Evolutionary conservation across 2,113 vertebrate genomes (phyloP).

Genomic region (Phyllopteryx taeniolatus): DNA sequence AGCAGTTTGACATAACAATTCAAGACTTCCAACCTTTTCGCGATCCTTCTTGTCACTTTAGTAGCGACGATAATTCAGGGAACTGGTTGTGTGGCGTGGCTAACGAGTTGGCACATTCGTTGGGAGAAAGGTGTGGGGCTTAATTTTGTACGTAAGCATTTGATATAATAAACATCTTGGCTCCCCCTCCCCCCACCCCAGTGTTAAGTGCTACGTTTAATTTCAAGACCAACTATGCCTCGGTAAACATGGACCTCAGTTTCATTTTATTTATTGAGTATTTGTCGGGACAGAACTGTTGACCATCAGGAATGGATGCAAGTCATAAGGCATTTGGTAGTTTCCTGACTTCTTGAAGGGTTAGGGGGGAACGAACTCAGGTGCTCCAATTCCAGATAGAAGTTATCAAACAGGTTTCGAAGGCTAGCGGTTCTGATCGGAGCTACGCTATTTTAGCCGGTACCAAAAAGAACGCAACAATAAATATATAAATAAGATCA

Average conservation of each 20-base stretch:
- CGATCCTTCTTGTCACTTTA: constrained; percentile 9
- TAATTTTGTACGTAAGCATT: neutral
- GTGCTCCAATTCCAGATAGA: constrained; percentile 35
- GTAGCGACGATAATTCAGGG: constrained; percentile 23
- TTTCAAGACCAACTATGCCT: neutral
- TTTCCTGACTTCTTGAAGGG: constrained; percentile 47
- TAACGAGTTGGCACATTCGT: neutral
- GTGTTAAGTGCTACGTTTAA: constrained; percentile 8
- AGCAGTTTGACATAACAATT: constrained; percentile 55
- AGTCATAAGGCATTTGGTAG: constrained; percentile 71
- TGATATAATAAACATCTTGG: neutral
- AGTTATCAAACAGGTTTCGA: constrained; percentile 12
- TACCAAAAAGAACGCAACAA: constrained; percentile 11
- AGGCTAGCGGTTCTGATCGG: constrained; percentile 17
- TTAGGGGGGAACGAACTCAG: constrained; percentile 10
- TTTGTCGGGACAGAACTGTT: constrained; percentile 19
- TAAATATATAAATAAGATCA: constrained; percentile 48
- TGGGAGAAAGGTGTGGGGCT: neutral
- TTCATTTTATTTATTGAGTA: neutral
- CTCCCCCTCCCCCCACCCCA: neutral
- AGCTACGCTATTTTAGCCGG: constrained; percentile 18
- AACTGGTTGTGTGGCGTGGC: constrained; percentile 21
- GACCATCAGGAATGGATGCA: constrained; percentile 57
- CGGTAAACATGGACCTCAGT: constrained; percentile 32
- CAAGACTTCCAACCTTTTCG: constrained; percentile 41